phyloP scores from a whole-genome alignment of 2,797 vertebrate genomes.

The Otus scops region DNA sequence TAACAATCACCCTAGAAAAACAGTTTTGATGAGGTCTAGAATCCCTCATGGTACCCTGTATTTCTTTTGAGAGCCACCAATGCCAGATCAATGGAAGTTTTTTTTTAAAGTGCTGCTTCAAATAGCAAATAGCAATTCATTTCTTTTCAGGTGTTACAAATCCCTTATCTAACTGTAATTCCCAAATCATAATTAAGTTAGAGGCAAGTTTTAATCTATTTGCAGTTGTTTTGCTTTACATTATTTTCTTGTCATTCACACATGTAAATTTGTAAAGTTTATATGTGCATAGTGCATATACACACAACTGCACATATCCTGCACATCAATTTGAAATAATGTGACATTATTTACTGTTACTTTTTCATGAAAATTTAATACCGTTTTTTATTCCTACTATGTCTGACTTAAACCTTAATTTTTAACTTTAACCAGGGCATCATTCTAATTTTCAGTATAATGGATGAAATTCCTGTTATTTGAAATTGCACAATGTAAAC shows the following conservation, averaged over 20 bases:
- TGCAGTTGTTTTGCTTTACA: background rate
- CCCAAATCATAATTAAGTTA: background rate
- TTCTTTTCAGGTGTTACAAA: background rate
- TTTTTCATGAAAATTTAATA: background rate
- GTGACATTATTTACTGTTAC: background rate
- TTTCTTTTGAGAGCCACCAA: background rate
- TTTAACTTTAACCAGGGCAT: background rate
- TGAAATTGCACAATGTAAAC: background rate
- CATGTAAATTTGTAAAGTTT: background rate
- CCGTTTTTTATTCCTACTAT: background rate
- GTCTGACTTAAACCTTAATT: background rate
- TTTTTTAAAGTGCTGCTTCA: background rate
- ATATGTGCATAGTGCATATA: background rate
- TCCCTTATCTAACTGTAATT: background rate
- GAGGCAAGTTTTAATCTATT: background rate
- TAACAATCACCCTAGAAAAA: background rate
- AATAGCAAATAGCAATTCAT: constrained; percentile 12
- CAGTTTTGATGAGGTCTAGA: background rate
- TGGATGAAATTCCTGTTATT: background rate
- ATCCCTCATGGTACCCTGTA: background rate
- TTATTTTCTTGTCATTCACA: background rate
- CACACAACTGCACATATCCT: background rate
- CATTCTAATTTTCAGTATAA: background rate
- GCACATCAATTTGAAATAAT: background rate
- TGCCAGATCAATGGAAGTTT: background rate